Conservation (phyloP, 2,888 invertebrate genomes). For the Ochropleura plecta region DNA sequence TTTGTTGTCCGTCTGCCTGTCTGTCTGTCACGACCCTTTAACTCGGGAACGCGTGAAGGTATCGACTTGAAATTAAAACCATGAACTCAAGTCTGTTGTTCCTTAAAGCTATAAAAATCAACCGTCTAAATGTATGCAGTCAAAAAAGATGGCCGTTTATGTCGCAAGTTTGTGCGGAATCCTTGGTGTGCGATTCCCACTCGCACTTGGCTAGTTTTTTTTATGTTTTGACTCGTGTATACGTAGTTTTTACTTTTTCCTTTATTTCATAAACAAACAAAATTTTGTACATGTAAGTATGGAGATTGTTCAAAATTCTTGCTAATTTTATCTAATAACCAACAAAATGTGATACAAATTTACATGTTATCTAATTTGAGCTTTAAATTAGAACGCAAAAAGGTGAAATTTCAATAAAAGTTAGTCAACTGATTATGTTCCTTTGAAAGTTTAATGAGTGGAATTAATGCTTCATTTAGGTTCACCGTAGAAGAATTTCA, state of each 20-base stretch:
- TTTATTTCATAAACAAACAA: neutral
- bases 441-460: slow-evolving; percentile 63
- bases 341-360: slow-evolving; percentile 15
- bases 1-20: too few relatives aligned
- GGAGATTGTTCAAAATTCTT: slow-evolving; percentile 19
- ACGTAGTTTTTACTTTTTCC: neutral
- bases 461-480: slow-evolving; percentile 60
- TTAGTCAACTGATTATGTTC: slow-evolving; percentile 41
- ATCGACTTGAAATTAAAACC: too few relatives aligned
- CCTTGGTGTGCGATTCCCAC: too few relatives aligned
- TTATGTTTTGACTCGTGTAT: too few relatives aligned
- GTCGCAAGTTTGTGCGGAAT: too few relatives aligned
- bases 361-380: neutral
- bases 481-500: slow-evolving; percentile 56
- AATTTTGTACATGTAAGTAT: neutral
- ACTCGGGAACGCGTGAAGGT: too few relatives aligned
- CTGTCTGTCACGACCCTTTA: too few relatives aligned
- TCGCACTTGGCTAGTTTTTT: too few relatives aligned
- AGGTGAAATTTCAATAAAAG: slow-evolving; percentile 21
- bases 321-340: slow-evolving; percentile 31
- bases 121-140: too few relatives aligned
- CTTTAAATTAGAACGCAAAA: accelerated
- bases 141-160: too few relatives aligned
- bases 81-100: too few relatives aligned
- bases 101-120: too few relatives aligned